Base-by-base conservation (phyloP, 2,888 invertebrate species). In the Drosophila subquinaria region DNA sequence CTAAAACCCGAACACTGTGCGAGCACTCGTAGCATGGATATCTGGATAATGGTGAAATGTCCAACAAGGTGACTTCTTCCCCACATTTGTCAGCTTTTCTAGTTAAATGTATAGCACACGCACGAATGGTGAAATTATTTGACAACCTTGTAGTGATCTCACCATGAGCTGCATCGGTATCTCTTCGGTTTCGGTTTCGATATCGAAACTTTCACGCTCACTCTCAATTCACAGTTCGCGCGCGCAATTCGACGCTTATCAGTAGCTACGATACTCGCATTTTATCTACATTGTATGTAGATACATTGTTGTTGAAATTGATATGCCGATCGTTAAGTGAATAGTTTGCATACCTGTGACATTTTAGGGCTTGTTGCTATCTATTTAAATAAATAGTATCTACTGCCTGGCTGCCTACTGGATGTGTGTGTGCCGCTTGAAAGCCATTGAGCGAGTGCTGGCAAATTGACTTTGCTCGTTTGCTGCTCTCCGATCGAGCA, bases 391-490 rank as follows among this genome's bases (percentile, higher is more conserved):
- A 36, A 1, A 1, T 17, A 17, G 1, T 42, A 64, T 35, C 11
- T n/a, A 30, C n/a, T 51, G 43, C 27, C 36, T 11, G 50, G 13
- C 60, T 27, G 36, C 27, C 30, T 20, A 35, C 27, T 52, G 35
- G 27, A 23, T 61, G 62, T 66, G 71, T 47, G 73, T 47, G 73
- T 67, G 79, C 59, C 79, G 88, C 76, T 85, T 79, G 88, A 75
- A 79, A 69, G 88, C 74, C 68, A 81, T 79, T 73, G 69, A 81
- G 40, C 82, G 82, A 84, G 69, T 88, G 88, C 38, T 42, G 35
- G 27, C 50, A 42, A 57, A 50, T 47, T 15, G 27, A 45, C 67
- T 38, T 20, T 15, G 59, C 53, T 76, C 45, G 45, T 63, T 68
- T 68, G 64, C 75, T 68, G 64, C 75, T 72, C 72, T 63, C 50